Evolutionary conservation across 2,797 vertebrate species (phyloP), one percentile per base, ranked within the genome.

Genomic region (Poecilia wingei): DNA sequence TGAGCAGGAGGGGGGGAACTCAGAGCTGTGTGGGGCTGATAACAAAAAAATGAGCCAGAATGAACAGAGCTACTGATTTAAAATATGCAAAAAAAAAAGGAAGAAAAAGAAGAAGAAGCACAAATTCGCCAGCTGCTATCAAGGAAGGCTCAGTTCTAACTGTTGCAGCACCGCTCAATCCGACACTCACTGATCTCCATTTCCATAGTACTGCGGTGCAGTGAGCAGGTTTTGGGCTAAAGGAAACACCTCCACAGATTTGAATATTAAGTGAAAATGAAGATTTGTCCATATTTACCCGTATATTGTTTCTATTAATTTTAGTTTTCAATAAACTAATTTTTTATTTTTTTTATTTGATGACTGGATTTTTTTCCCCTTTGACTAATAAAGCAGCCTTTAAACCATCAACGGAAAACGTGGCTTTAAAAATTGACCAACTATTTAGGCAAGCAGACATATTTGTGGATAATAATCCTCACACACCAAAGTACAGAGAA

Each of bases 21-120:
- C 83, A 53, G 87, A 85, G 89, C 88, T 93, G 91, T 71, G 77
- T 79, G 87, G 75, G 64, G 80, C 86, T 92, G 93, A 94, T 93
- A 92, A 94, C 84, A 20, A 77, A 53, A 53, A 92, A 92, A 91
- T 84, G 79, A 91, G 85, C 76, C 79, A 4, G 82, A 80, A 91
- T 85, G 85, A 90, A 49, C 71, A 51, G 71, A 78, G 79, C 86
- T 86, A 86, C 57, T 81, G 86, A 89, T 79, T 90, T 93, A 87
- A 93, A 93, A 92, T 94, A 93, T 91, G 91, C 89, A 92, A 84
- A 72, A 89, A 72, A 89, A 85, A 53, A 9, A 85, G 66, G 89
- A 88, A 81, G 76, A 84, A 87, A 25, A 84, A 72, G 89, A 88
- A 81, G 75, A 85, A 87, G 78, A 89, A 75, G 31, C 89, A 76